These are phyloP conservation scores for Phrynocephalus versicolor DNA, from an alignment of 2,113 vertebrate genomes.

Conservation along the genomic window DNA sequence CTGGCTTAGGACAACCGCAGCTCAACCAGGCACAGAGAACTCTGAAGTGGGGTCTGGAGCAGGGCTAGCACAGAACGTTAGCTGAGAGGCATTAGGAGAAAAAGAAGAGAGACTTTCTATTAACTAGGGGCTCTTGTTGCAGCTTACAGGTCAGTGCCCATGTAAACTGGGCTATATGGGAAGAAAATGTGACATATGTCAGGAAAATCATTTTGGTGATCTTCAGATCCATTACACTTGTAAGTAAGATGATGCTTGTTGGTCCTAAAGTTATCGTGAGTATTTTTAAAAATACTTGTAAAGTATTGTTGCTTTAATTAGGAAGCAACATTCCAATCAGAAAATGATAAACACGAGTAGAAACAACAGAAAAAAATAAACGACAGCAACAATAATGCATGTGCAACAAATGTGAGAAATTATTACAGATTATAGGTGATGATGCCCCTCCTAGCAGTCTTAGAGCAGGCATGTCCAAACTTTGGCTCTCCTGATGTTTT, in stretches of 20 bases:
- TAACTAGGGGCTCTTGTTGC: conserved; percentile 55
- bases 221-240: conserved; percentile 74
- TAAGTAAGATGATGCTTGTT: conserved; percentile 67
- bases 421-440: too few relatives aligned
- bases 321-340: neutral
- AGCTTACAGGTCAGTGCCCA: conserved; percentile 85
- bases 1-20: too few relatives aligned
- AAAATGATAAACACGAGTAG: too few relatives aligned
- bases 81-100: neutral
- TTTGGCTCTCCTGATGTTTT: too few relatives aligned
- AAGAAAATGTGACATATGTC: conserved; percentile 77
- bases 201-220: conserved; percentile 81
- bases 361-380: too few relatives aligned
- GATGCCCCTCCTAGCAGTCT: too few relatives aligned
- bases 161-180: conserved; percentile 82
- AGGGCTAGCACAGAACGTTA: neutral
- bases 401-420: too few relatives aligned
- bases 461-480: too few relatives aligned
- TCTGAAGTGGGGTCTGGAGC: too few relatives aligned
- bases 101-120: neutral
- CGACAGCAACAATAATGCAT: too few relatives aligned
- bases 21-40: too few relatives aligned
- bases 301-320: neutral
- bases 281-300: too few relatives aligned
- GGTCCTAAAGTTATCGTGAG: neutral